Evolutionary conservation across 1,140 invertebrate species (phyloP).

Genomic region (Oryctes rhinoceros): DNA sequence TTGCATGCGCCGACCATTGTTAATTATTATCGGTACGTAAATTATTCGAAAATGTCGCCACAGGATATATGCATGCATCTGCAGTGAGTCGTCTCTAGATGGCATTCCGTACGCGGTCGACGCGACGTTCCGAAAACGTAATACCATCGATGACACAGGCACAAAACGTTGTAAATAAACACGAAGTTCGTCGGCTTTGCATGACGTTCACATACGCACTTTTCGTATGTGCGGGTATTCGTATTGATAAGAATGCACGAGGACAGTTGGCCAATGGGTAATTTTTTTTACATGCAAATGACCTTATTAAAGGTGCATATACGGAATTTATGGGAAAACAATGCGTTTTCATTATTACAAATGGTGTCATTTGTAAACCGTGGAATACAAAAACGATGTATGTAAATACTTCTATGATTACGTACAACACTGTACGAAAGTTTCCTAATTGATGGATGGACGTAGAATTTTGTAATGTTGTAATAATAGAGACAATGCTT

Average conservation of each 20-base stretch:
- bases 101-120: not conserved
- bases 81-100: not conserved
- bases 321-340: conserved; percentile 1
- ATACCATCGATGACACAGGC: not conserved
- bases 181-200: not conserved
- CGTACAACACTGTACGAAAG: too few relatives aligned
- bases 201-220: not conserved
- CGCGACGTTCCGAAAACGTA: not conserved
- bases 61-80: not conserved
- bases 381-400: too few relatives aligned
- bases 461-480: too few relatives aligned
- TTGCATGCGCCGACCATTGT: conserved; percentile 7
- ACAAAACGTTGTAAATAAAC: not conserved
- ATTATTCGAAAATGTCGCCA: conserved; percentile 16
- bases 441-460: too few relatives aligned
- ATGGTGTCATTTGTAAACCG: not conserved
- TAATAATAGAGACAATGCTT: too few relatives aligned
- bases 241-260: not conserved
- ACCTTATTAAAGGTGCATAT: not conserved
- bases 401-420: too few relatives aligned
- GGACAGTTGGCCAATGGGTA: not conserved
- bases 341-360: not conserved
- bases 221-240: too few relatives aligned
- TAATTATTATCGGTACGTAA: not conserved
- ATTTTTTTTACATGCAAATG: conserved; percentile 1